Conservation (phyloP, 2,888 invertebrate species). For the Himalopsyche anomala region DNA sequence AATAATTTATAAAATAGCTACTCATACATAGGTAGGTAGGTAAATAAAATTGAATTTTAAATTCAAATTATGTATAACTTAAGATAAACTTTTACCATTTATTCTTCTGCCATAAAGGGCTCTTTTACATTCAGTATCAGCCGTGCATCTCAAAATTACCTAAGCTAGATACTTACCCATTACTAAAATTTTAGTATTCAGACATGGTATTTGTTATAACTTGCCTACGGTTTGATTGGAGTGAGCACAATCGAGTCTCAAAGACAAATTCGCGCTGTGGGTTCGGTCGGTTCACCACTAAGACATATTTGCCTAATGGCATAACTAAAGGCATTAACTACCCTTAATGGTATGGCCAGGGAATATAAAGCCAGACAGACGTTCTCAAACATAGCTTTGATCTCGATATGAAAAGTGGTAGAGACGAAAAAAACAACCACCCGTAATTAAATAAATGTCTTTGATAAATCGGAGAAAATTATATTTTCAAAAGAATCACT, state of each 20-base stretch:
- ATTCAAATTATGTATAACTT: too few relatives aligned
- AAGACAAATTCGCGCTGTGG: slow-evolving; percentile 37
- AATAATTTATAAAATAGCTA: too few relatives aligned
- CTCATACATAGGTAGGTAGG: too few relatives aligned
- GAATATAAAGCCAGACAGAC: slow-evolving; percentile 19
- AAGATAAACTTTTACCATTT: too few relatives aligned
- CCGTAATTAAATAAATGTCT: too few relatives aligned
- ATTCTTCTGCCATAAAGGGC: too few relatives aligned
- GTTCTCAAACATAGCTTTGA: background rate
- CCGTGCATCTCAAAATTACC: slow-evolving; percentile 7
- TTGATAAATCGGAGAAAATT: too few relatives aligned
- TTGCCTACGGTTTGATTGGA: slow-evolving; percentile 40
- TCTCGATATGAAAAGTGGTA: too few relatives aligned
- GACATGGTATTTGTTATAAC: background rate
- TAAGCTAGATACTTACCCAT: background rate
- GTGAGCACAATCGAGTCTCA: slow-evolving; percentile 41
- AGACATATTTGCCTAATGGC: slow-evolving; percentile 43
- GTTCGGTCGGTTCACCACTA: slow-evolving; percentile 36
- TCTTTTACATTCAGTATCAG: background rate
- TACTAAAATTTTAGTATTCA: slow-evolving; percentile 24
- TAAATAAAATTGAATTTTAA: too few relatives aligned
- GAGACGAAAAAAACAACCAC: too few relatives aligned
- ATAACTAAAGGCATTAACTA: slow-evolving; percentile 42
- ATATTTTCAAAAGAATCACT: too few relatives aligned
- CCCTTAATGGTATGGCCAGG: slow-evolving; percentile 42